Evolutionary conservation across 2,113 vertebrate genomes (phyloP), one percentile per base, ranked within the genome.

Genomic region (Rattus rattus): DNA sequence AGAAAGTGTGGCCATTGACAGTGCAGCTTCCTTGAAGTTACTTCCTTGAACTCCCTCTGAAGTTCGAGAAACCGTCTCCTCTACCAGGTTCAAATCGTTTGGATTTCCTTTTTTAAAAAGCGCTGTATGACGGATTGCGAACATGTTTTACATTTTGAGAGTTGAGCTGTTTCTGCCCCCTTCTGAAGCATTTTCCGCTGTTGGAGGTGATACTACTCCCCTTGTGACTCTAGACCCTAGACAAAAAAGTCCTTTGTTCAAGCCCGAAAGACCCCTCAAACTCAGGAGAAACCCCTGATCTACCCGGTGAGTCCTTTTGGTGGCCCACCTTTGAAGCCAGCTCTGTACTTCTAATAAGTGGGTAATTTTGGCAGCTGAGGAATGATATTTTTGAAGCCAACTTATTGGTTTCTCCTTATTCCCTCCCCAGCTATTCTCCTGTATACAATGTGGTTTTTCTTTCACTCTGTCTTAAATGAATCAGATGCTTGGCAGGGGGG

Each of bases 401-500:
- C 39, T 70, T 0, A 2, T 61, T 2, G 47, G 63, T 22, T 49
- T 83, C 84, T 91, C 26, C 43, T 61, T 85, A 10, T 7, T 1
- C 5, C 11, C 76, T 63, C 16, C 59, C 36, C 47, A 88, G 22
- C 72, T 88, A 28, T n/a, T 90, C 30, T 81, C 69, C 76, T 81
- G 56, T 19, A 63, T 16, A 47, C n/a, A 88, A 26, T 12, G 77
- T 70, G 17, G 3, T 5, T 84, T 86, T 83, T 63, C 20, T 61
- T 81, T 86, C 67, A 73, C 39, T 72, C 52, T 67, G 56, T 79
- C 89, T 88, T 81, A 86, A 92, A 43, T n/a, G 79, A 77, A 61
- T 52, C 0, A 0, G 72, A 56, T 22, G 20, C 76, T 92, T 24
- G 61, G 28, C 22, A 72, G 28, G 14, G 10, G 43, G 61, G 59